These are phyloP conservation scores for Dermochelys coriacea DNA, from an alignment of 2,797 vertebrate genomes.

Conservation along the genomic window DNA sequence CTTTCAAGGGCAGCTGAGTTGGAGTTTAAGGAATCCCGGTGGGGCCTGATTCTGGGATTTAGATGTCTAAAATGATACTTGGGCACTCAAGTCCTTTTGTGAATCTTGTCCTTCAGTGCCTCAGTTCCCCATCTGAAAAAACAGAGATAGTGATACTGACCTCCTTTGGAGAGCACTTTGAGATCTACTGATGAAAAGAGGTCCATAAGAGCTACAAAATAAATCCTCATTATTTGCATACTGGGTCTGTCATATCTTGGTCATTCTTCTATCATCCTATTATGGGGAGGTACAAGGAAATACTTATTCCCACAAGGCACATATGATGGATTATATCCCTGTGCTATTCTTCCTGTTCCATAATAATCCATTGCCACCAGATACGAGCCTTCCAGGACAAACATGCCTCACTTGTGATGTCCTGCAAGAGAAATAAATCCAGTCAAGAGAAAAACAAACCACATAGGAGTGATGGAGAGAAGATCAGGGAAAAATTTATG, in stretches of 20 bases:
- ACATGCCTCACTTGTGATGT: rapidly evolving
- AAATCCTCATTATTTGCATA: neutral
- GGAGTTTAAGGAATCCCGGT: no score
- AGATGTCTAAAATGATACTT: no score
- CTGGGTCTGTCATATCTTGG: rapidly evolving
- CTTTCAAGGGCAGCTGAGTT: no score
- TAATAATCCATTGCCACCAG: neutral
- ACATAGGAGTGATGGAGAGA: neutral
- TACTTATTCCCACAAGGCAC: no score
- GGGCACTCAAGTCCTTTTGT: no score
- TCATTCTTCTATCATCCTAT: neutral
- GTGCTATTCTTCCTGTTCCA: rapidly evolving
- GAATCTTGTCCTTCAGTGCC: no score
- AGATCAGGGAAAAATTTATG: neutral
- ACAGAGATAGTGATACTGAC: neutral
- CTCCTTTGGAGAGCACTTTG: neutral
- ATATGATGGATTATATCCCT: neutral
- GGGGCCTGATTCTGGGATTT: no score
- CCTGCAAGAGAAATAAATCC: neutral
- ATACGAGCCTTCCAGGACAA: neutral
- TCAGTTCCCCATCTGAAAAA: no score
- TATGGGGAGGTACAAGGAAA: neutral
- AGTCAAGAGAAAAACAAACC: neutral
- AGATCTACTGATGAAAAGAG: rapidly evolving
- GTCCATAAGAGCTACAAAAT: rapidly evolving